phyloP scores from a whole-genome alignment of 1,140 invertebrate genomes.

The Agrypnia vestita region DNA sequence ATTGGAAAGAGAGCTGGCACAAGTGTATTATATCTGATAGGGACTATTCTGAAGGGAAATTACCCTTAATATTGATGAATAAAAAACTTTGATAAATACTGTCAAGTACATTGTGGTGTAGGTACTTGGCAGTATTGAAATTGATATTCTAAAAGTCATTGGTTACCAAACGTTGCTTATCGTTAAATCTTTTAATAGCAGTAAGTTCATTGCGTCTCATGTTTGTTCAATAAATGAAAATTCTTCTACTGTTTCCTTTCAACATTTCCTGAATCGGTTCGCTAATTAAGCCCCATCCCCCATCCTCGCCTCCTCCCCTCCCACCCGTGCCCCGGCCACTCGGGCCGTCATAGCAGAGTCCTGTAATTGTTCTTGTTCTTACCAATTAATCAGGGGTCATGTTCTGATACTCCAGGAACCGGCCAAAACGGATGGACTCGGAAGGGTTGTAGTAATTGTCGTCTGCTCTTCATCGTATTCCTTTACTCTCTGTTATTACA shows the following conservation, averaged over 20 bases:
- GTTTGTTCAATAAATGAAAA: constrained; percentile 44
- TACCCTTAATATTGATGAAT: no score
- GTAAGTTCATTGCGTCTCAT: constrained; percentile 1
- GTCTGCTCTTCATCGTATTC: constrained; percentile 32
- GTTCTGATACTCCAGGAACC: constrained; percentile 45
- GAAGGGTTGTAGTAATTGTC: constrained; percentile 48
- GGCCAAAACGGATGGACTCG: constrained; percentile 41
- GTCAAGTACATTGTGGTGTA: no score
- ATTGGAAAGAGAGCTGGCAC: no score
- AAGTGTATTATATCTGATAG: no score
- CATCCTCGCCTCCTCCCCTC: not conserved
- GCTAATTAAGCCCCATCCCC: constrained; percentile 34
- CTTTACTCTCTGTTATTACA: constrained; percentile 11
- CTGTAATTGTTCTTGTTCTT: constrained; percentile 60
- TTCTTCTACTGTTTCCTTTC: constrained; percentile 39
- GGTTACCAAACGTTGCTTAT: no score
- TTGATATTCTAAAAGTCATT: no score
- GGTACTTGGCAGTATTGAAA: no score
- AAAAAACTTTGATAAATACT: no score
- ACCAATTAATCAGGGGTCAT: constrained; percentile 59
- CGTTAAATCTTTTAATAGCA: no score
- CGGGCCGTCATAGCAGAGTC: constrained; percentile 17
- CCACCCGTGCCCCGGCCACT: not conserved
- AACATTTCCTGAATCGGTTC: constrained; percentile 28
- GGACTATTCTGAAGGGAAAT: no score